Conservation (phyloP, 1,140 invertebrate genomes). For the Calliopsis andreniformis region DNA sequence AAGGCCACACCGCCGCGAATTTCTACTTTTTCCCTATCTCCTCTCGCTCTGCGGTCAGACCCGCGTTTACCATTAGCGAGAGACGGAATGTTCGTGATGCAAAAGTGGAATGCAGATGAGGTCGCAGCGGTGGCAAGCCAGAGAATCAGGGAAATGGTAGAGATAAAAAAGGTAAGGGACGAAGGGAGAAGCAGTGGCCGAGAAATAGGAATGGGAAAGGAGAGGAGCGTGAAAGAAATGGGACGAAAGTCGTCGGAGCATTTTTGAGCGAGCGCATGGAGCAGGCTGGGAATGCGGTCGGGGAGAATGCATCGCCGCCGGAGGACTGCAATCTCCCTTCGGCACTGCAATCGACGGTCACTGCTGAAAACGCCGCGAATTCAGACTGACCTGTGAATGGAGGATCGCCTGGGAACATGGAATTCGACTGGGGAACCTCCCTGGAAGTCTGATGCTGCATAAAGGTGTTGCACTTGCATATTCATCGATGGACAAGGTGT, state of each 20-base stretch:
- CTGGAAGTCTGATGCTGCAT: not conserved
- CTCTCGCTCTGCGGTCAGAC: constrained; percentile 17
- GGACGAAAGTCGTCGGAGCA: not conserved
- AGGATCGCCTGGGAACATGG: not conserved
- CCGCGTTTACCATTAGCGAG: constrained; percentile 51
- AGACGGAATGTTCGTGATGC: constrained; percentile 31
- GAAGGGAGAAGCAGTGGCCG: not conserved
- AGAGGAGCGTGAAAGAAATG: constrained; percentile 19
- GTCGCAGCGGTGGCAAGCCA: constrained; percentile 11
- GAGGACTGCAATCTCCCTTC: not conserved
- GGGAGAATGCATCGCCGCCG: constrained; percentile 6
- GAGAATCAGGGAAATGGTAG: not conserved
- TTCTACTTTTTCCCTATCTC: constrained; percentile 3
- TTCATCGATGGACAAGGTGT: too few species aligned
- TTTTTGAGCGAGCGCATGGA: constrained; percentile 23
- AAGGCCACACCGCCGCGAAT: constrained; percentile 13
- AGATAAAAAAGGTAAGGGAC: constrained; percentile 7
- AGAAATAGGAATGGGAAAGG: not conserved
- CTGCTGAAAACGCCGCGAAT: not conserved
- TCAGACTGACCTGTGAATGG: not conserved
- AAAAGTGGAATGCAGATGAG: constrained; percentile 63
- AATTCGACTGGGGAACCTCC: not conserved
- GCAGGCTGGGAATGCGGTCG: not conserved
- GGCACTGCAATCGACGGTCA: not conserved
- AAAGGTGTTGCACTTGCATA: too few species aligned